Evolutionary conservation across 1,140 invertebrate genomes (phyloP).

Genomic region (Pissodes strobi): DNA sequence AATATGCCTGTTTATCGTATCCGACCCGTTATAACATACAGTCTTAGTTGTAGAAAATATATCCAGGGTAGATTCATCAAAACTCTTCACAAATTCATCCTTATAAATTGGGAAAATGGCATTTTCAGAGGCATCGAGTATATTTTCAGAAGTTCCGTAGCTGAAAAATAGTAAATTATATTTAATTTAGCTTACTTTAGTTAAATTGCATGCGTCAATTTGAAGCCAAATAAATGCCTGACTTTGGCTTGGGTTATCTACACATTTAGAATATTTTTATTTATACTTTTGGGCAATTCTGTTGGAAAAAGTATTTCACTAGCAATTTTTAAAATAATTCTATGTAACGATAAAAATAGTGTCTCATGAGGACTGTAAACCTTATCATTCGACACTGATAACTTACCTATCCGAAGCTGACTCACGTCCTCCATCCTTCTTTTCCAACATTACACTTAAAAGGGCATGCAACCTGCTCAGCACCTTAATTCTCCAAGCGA

Average conservation of each 20-base stretch:
- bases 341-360: too few relatives aligned
- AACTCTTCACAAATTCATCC: background rate
- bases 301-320: too few relatives aligned
- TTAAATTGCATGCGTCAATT: too few relatives aligned
- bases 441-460: conserved; percentile 54
- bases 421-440: too few relatives aligned
- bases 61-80: background rate
- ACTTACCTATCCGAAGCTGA: background rate
- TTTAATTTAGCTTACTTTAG: too few relatives aligned
- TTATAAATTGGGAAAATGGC: conserved; percentile 12
- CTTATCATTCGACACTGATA: background rate
- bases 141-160: background rate
- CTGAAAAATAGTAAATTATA: background rate
- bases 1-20: conserved; percentile 57
- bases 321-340: too few relatives aligned
- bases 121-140: background rate
- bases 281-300: too few relatives aligned
- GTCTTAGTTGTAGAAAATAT: conserved; percentile 19
- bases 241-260: too few relatives aligned
- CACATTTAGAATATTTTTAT: too few relatives aligned
- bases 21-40: background rate
- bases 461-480: conserved; percentile 67
- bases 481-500: conserved; percentile 77
- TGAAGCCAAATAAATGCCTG: too few relatives aligned
- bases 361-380: too few relatives aligned